Base-by-base conservation (phyloP, 2,113 vertebrate genomes). In the Eurystomus gularis region DNA sequence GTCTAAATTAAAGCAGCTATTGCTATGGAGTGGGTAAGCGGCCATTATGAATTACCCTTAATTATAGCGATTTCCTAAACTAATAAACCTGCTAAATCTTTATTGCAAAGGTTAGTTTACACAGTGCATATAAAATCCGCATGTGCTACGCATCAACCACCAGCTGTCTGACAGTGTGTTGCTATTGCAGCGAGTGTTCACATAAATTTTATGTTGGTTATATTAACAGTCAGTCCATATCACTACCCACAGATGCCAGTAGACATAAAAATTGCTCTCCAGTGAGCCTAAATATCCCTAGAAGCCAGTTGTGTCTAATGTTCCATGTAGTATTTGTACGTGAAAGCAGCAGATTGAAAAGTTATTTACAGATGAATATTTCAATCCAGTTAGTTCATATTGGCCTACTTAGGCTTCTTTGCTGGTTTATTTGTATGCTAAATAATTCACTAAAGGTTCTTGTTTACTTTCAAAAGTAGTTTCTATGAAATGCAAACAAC, bases 41-140 rank as follows among this genome's bases (percentile, higher is more conserved):
- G 97, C 98, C 98, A 99, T 99, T 99, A 99, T 99, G 99, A 99
- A 99, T 99, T 99, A 99, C 99, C 98, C 99, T 98, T 99, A 99
- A 99, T 99, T 99, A 99, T 98, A 98, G 98, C 96, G 98, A 99
- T 99, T 99, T 99, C 99, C 99, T 99, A 98, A 98, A 99, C 98
- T 99, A 99, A 99, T 99, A 99, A 99, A 99, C 98, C 99, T 98
- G 98, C 98, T 98, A 98, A 99, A 98, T 98, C 98, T 99, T 99
- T 99, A 99, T 98, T 98, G 98, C 99, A 98, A 98, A 99, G 98
- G 98, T 99, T 99, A 98, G 98, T 99, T 99, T 98, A 99, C 98
- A 97, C 98, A 95, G 98, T 55, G 97, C 98, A 97, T 98, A 98
- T 98, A 98, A 99, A 99, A 98, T 80, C 97, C 83, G 97, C 98